A percentile compares a stretch with the other conserved stretches of the same genome.
These are phyloP conservation scores for Dorcus parallelipipedus DNA, from an alignment of 2,888 invertebrate species.

Conservation along the genomic window DNA sequence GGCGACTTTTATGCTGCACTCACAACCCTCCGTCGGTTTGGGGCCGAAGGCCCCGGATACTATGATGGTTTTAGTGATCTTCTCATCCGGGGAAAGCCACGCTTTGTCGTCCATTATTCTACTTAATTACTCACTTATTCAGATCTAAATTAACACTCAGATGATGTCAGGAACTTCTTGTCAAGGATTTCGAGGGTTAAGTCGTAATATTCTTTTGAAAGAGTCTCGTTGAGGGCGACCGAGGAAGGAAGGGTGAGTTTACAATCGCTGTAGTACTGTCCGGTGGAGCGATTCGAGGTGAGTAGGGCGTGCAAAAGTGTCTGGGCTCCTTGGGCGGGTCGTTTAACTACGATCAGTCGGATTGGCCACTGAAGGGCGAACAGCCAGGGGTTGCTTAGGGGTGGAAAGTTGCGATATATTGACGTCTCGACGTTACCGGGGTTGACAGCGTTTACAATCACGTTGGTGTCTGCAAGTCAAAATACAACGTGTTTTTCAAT, in stretches of 20 bases:
- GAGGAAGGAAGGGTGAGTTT: constrained; percentile 39
- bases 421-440: constrained; percentile 50
- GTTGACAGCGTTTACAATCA: constrained; percentile 47
- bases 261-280: constrained; percentile 45
- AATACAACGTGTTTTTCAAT: neutral
- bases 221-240: constrained; percentile 36
- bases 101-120: neutral
- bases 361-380: constrained; percentile 46
- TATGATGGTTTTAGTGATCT: constrained; percentile 40
- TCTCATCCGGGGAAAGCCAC: constrained; percentile 41
- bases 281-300: constrained; percentile 41
- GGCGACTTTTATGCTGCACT: constrained; percentile 38
- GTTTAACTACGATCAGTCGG: constrained; percentile 43
- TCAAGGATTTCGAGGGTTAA: constrained; percentile 40
- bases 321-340: constrained; percentile 47
- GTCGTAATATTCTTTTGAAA: constrained; percentile 40
- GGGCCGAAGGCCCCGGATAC: constrained; percentile 33
- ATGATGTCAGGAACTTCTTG: constrained; percentile 39
- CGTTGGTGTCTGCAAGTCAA: constrained; percentile 40
- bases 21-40: constrained; percentile 44
- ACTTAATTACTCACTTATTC: constrained; percentile 1
- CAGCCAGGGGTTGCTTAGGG: constrained; percentile 39
- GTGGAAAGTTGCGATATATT: constrained; percentile 46
- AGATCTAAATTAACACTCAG: constrained; percentile 36
- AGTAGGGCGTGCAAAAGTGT: constrained; percentile 44